These are phyloP conservation scores for Lacerta agilis DNA, from an alignment of 2,797 vertebrate species.

Conservation along the genomic window DNA sequence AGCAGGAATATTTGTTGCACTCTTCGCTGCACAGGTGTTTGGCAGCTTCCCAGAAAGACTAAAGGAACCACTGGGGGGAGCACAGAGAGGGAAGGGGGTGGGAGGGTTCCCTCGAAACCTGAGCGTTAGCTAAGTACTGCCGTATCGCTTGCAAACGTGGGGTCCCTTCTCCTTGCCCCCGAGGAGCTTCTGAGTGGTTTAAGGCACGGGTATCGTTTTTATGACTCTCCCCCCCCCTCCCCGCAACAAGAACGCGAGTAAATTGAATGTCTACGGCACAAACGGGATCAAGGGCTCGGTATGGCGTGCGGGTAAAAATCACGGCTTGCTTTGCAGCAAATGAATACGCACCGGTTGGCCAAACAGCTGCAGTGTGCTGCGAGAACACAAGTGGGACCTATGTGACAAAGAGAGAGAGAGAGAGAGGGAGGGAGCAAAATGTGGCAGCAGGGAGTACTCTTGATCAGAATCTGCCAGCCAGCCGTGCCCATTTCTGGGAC, in stretches of 20 bases:
- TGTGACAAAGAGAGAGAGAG: not conserved
- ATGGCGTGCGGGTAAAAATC: slow-evolving; percentile 58
- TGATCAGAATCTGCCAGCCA: not conserved
- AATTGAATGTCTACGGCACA: slow-evolving; percentile 69
- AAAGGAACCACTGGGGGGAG: slow-evolving; percentile 73
- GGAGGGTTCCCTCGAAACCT: slow-evolving; percentile 68
- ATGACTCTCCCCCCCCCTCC: slow-evolving; percentile 49
- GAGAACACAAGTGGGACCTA: slow-evolving; percentile 48
- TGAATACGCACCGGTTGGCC: slow-evolving; percentile 42
- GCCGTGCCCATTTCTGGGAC: not conserved
- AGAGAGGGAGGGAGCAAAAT: not conserved
- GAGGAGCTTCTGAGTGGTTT: slow-evolving; percentile 73
- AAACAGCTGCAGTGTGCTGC: slow-evolving; percentile 60
- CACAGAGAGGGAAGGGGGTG: slow-evolving; percentile 64
- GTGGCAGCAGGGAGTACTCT: too few species aligned
- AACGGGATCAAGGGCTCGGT: slow-evolving; percentile 59
- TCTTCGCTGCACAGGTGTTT: slow-evolving; percentile 81
- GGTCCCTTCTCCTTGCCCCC: slow-evolving; percentile 52
- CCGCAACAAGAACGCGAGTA: slow-evolving; percentile 53
- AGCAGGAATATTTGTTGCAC: slow-evolving; percentile 77
- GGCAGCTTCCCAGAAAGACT: slow-evolving; percentile 73
- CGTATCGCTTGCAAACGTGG: slow-evolving; percentile 73
- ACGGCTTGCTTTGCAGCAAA: slow-evolving; percentile 62
- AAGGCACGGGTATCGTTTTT: slow-evolving; percentile 75
- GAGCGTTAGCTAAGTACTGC: slow-evolving; percentile 73